A percentile compares a stretch with the other conserved stretches of the same genome.
phyloP scores from a whole-genome alignment of 92 coral and sea anemone species.

The Phenganax marumi region DNA sequence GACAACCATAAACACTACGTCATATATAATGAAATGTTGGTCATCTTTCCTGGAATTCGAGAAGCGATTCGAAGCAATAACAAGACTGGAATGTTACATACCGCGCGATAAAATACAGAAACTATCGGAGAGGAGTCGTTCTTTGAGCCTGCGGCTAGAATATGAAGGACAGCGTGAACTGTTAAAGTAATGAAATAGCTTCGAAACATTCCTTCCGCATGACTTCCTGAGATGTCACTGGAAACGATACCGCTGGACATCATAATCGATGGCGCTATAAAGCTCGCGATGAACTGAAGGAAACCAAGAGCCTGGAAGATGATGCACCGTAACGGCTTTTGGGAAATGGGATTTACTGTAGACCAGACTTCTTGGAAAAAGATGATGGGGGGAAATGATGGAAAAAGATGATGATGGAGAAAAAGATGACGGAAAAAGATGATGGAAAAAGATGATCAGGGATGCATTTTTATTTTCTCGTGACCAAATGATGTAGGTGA shows the following conservation, averaged over 20 bases:
- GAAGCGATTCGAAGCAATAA: neutral
- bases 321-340: neutral
- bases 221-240: neutral
- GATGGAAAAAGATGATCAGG: too few species aligned
- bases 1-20: neutral
- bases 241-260: conserved; percentile 2
- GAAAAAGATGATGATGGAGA: too few species aligned
- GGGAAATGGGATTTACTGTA: conserved; percentile 1
- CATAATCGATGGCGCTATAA: conserved; percentile 1
- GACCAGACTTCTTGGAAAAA: neutral
- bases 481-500: conserved; percentile 55
- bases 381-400: too few species aligned
- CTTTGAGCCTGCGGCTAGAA: neutral
- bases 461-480: conserved; percentile 57
- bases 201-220: neutral
- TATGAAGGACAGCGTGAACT: conserved; percentile 8
- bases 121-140: neutral
- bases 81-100: neutral
- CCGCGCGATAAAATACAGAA: neutral
- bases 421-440: too few species aligned
- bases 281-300: conserved; percentile 15
- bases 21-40: neutral
- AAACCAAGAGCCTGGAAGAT: conserved; percentile 18
- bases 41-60: neutral
- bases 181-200: neutral